Evolutionary conservation across 2,797 vertebrate genomes (phyloP), one percentile per base, ranked within the genome.

Genomic region (Poecilia picta): DNA sequence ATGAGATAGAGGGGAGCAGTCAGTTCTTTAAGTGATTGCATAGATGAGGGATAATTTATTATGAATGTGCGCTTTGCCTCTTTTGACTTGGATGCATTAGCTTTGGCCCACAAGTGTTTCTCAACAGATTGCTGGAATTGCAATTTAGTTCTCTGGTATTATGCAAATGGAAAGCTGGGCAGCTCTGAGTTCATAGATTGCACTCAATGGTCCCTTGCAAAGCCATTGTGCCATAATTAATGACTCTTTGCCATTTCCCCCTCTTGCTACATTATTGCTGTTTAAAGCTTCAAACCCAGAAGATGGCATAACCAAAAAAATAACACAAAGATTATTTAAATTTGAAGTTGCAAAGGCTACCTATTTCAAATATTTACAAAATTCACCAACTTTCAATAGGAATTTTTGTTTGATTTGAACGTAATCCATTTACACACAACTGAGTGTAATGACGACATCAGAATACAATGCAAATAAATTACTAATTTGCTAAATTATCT

Each of bases 11-110:
- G 77, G 85, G 92, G 88, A 89, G 90, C 87, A 90, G 92, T 94
- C 85, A 90, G 92, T 91, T 90, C 81, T 91, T 92, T 84, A 92
- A 92, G 89, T 90, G 90, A 94, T 92, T 94, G 87, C 88, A 89
- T 79, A 90, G 90, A 91, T 91, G 88, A 88, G 87, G 88, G 90
- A 92, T 92, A 89, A 91, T 93, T 90, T 89, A 91, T 94, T 92
- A 91, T 89, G 83, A 93, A 94, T 93, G 91, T 88, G 87, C 73
- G 82, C 87, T 87, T 83, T 83, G 88, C 87, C 88, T 88, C 85
- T 84, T 87, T 90, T 93, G 92, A 94, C 92, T 93, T 90, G 89
- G 90, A 94, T 92, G 89, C 91, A 93, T 94, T 93, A 92, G 94
- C 86, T 88, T 92, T 85, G 87, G 89, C 85, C 82, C 79, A 83